Percentiles rank a stretch among this genome's conserved stretches.
Evolutionary conservation across 2,797 vertebrate species (phyloP).

Genomic region (Sebastes trivittatus): DNA sequence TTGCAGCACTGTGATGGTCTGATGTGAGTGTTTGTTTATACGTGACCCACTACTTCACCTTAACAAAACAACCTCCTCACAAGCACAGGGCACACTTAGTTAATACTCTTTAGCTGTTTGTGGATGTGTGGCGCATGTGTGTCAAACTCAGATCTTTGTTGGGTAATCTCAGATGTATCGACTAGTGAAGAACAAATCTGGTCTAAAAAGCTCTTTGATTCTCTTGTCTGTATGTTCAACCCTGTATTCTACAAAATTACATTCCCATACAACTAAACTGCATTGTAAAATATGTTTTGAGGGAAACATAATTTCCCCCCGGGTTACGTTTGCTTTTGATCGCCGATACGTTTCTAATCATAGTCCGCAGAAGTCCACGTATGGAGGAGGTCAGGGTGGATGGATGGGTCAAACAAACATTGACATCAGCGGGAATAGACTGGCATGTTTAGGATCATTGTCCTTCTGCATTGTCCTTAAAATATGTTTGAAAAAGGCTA

Average conservation of each 20-base stretch:
- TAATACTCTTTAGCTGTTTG: not conserved
- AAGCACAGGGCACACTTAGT: not conserved
- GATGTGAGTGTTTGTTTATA: constrained; percentile 27
- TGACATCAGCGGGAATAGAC: too few relatives aligned
- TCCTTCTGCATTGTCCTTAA: too few relatives aligned
- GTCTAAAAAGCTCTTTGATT: not conserved
- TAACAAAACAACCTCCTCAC: constrained; percentile 6
- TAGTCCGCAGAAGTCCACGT: too few relatives aligned
- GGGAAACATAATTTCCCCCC: too few relatives aligned
- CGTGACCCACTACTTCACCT: constrained; percentile 25
- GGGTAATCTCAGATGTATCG: not conserved
- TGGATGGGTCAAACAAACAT: too few relatives aligned
- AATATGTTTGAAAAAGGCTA: not conserved
- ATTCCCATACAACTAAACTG: not conserved
- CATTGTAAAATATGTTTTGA: not conserved
- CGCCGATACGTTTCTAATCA: too few relatives aligned
- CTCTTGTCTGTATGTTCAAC: not conserved
- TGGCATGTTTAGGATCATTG: not conserved
- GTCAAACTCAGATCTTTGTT: not conserved
- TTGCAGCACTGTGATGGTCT: constrained; percentile 2
- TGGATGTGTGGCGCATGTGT: not conserved
- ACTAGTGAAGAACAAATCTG: not conserved
- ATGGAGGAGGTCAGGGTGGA: too few relatives aligned
- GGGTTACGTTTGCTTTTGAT: too few relatives aligned
- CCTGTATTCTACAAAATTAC: not conserved